phyloP scores from a whole-genome alignment of 2,797 vertebrate species.

The Leucoraja ocellata region DNA sequence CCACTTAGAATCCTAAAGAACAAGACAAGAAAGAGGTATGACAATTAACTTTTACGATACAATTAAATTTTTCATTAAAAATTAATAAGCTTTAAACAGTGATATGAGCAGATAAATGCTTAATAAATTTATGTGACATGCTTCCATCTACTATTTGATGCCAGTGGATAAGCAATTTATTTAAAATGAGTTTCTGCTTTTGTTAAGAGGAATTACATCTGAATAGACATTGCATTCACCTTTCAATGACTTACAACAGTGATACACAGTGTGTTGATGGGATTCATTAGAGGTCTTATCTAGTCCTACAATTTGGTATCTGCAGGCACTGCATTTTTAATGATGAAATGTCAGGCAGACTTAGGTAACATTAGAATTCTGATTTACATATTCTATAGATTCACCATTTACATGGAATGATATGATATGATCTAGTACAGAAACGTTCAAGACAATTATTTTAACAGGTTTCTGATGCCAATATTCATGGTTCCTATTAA shows the following conservation, averaged over 20 bases:
- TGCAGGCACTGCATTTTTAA: background rate
- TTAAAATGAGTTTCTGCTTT: background rate
- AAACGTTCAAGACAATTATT: background rate
- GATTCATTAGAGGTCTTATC: background rate
- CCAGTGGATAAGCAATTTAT: background rate
- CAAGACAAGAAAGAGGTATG: background rate
- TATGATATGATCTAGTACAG: background rate
- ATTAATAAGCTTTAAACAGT: background rate
- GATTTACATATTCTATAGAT: background rate
- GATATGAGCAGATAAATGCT: background rate
- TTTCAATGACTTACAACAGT: background rate
- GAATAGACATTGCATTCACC: background rate
- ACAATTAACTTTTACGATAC: background rate
- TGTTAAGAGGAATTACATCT: background rate
- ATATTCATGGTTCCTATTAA: background rate
- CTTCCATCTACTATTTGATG: background rate
- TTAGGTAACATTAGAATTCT: background rate
- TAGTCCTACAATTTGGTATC: background rate
- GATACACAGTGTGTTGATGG: background rate
- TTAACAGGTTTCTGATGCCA: background rate
- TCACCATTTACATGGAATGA: background rate
- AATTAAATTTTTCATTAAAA: background rate
- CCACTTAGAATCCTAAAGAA: background rate
- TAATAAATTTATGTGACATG: background rate
- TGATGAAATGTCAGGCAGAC: background rate